A percentile compares a stretch with the other conserved stretches of the same genome.
Conservation (phyloP, 2,113 vertebrate species). For the Sapayoa aenigma region DNA sequence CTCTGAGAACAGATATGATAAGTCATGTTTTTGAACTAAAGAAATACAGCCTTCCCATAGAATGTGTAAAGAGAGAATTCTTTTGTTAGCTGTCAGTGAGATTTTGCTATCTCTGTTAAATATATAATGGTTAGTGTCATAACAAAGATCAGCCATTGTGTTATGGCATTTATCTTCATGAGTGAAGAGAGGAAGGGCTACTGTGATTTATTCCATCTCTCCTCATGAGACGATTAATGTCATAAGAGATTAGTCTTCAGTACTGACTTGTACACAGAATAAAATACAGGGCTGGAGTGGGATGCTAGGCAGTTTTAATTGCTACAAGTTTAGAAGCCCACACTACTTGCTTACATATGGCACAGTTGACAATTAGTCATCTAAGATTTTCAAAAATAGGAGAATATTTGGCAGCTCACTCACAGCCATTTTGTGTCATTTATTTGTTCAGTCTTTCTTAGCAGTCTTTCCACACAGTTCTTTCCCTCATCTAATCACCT, state of each 20-base stretch:
- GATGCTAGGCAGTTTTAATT: conserved; percentile 43
- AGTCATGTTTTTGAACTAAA: conserved; percentile 42
- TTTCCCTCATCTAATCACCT: neutral
- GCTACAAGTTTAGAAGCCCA: conserved; percentile 25
- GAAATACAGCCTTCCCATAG: conserved; percentile 28
- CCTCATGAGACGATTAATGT: conserved; percentile 64
- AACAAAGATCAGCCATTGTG: conserved; percentile 64
- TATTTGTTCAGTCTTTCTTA: neutral
- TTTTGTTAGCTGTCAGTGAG: conserved; percentile 66
- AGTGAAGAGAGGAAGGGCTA: conserved; percentile 66
- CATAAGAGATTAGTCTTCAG: conserved; percentile 50
- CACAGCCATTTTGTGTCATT: neutral
- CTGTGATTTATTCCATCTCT: conserved; percentile 54
- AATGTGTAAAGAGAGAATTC: conserved; percentile 52
- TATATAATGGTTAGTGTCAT: conserved; percentile 70
- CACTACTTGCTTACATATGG: conserved; percentile 46
- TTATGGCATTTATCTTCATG: conserved; percentile 68
- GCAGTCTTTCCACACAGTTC: neutral
- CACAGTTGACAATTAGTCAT: conserved; percentile 42
- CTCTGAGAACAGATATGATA: conserved; percentile 40
- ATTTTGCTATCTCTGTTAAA: conserved; percentile 69
- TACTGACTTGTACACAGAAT: conserved; percentile 31
- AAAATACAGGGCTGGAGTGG: conserved; percentile 19
- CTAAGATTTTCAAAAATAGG: conserved; percentile 36
- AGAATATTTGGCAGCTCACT: conserved; percentile 13